These are phyloP conservation scores for Rhabdophis nuchalis DNA, from an alignment of 2,797 vertebrate species.

Conservation along the genomic window DNA sequence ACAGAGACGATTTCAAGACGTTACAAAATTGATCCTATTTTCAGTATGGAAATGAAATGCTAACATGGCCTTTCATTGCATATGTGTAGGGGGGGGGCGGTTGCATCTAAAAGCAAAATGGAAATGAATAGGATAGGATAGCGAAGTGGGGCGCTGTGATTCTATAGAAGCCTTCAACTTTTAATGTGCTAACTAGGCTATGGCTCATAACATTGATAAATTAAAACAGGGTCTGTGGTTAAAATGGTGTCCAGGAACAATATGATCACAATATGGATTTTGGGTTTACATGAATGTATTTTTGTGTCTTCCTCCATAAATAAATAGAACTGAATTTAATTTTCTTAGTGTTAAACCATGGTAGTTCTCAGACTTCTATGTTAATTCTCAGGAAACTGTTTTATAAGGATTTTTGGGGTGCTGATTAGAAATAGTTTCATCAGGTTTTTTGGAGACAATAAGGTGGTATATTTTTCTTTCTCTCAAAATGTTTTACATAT, in stretches of 20 bases:
- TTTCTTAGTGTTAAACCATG: background rate
- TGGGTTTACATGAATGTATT: background rate
- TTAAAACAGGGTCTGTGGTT: background rate
- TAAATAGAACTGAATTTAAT: background rate
- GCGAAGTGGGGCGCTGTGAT: background rate
- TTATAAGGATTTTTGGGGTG: background rate
- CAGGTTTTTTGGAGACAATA: background rate
- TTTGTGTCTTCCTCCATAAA: background rate
- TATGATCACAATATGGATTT: background rate
- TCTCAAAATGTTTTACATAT: background rate
- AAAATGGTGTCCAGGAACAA: background rate
- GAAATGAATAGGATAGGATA: background rate
- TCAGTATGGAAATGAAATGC: background rate
- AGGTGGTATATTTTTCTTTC: background rate
- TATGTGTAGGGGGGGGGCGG: too few relatives aligned
- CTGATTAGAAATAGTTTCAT: background rate
- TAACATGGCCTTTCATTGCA: background rate
- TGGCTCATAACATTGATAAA: background rate
- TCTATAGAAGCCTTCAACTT: background rate
- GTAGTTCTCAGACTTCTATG: background rate
- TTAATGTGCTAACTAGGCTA: background rate
- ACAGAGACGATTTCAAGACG: background rate
- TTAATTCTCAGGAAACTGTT: background rate
- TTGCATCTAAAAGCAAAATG: too few relatives aligned
- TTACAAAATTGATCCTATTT: background rate